Conservation (phyloP, 2,113 vertebrate genomes). For the Nothocercus nigrocapillus region DNA sequence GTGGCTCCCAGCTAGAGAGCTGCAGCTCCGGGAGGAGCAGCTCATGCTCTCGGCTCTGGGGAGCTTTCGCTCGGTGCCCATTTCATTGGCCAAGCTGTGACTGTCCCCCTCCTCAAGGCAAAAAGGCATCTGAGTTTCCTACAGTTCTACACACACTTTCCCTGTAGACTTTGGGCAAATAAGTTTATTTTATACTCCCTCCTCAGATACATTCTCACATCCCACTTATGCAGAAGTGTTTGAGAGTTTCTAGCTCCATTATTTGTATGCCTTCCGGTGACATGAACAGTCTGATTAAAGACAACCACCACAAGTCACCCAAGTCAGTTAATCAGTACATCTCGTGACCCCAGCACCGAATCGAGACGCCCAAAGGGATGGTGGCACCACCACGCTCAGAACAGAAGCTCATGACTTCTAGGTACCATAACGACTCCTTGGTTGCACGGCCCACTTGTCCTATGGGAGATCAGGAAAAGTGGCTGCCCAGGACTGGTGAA, state of each 20-base stretch:
- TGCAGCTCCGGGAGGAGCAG: background rate
- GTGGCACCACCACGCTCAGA: background rate
- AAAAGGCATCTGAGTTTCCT: background rate
- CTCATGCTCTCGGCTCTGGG: background rate
- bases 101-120: background rate
- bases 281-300: too few relatives aligned
- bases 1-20: background rate
- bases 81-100: background rate
- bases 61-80: background rate
- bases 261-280: background rate
- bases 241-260: background rate
- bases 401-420: background rate
- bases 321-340: background rate
- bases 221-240: fast-evolving
- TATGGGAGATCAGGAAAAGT: background rate
- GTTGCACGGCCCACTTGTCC: background rate
- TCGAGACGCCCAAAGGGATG: background rate
- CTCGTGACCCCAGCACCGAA: background rate
- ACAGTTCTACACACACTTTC: background rate
- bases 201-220: background rate
- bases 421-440: background rate
- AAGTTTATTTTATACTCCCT: background rate
- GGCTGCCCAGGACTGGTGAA: fast-evolving
- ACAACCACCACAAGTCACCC: background rate
- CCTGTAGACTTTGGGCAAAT: background rate